Evolutionary conservation across 2,113 vertebrate species (phyloP).

Genomic region (Meleagris gallopavo): DNA sequence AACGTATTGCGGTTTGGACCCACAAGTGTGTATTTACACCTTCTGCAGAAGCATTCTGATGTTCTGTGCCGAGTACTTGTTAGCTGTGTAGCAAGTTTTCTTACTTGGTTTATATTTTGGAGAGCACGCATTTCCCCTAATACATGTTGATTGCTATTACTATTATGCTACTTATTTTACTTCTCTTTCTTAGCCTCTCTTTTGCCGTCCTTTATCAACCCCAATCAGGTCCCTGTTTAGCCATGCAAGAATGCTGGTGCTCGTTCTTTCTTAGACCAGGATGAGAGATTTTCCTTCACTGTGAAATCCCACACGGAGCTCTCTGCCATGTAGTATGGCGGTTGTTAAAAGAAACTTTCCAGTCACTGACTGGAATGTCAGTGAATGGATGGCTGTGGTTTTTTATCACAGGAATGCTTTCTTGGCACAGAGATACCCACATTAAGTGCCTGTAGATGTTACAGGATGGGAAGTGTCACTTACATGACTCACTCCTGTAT

Average conservation of each 20-base stretch:
- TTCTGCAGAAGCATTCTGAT: not conserved
- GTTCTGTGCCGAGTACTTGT: not conserved
- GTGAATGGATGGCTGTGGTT: not conserved
- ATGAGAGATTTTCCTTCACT: not conserved
- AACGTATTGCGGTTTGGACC: not conserved
- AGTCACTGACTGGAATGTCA: accelerated
- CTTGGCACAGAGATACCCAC: not conserved
- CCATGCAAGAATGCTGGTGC: accelerated
- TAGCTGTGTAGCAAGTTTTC: not conserved
- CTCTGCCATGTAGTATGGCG: not conserved
- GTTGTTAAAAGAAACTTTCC: not conserved
- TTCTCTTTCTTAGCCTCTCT: not conserved
- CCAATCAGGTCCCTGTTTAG: not conserved
- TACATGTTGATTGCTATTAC: not conserved
- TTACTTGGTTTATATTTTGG: not conserved
- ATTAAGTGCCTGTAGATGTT: not conserved
- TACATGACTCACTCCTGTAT: not conserved
- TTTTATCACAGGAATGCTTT: not conserved
- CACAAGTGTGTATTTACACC: not conserved
- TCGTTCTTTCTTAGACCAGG: accelerated
- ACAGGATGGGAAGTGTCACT: not conserved
- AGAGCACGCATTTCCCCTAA: accelerated
- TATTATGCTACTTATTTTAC: not conserved
- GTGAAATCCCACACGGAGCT: not conserved
- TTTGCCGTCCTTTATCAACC: not conserved